Conservation (phyloP, 2,113 vertebrate genomes). For the Brevimyrus niger region DNA sequence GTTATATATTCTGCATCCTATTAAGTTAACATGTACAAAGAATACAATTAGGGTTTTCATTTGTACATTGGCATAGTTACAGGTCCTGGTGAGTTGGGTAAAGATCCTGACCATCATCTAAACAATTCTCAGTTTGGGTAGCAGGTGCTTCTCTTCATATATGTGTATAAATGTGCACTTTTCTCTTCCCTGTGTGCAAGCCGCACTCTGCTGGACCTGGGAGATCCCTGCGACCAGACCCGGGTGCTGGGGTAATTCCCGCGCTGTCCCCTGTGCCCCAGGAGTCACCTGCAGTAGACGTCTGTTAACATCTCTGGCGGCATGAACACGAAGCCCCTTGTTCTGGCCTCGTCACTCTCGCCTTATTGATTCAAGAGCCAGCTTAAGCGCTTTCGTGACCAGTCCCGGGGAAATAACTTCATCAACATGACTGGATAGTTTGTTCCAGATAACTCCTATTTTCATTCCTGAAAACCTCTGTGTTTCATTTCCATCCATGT, state of each 20-base stretch:
- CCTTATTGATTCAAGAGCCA: conserved; percentile 25
- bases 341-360: conserved; percentile 18
- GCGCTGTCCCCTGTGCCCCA: not conserved
- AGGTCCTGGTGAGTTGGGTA: not conserved
- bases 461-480: conserved; percentile 24
- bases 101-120: not conserved
- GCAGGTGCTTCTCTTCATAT: not conserved
- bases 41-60: too few species aligned
- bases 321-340: conserved; percentile 18
- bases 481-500: conserved; percentile 23
- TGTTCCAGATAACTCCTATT: conserved; percentile 26
- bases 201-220: not conserved
- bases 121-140: not conserved
- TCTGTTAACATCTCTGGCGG: conserved; percentile 5
- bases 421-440: conserved; percentile 30
- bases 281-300: not conserved
- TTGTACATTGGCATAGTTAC: not conserved
- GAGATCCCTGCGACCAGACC: not conserved
- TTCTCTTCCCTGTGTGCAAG: not conserved
- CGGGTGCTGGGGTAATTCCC: not conserved
- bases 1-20: too few species aligned
- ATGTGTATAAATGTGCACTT: not conserved
- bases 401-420: conserved; percentile 26
- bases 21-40: too few species aligned
- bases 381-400: conserved; percentile 23